Evolutionary conservation across 2,797 vertebrate species (phyloP).

Genomic region (Gymnoscopelus braueri): DNA sequence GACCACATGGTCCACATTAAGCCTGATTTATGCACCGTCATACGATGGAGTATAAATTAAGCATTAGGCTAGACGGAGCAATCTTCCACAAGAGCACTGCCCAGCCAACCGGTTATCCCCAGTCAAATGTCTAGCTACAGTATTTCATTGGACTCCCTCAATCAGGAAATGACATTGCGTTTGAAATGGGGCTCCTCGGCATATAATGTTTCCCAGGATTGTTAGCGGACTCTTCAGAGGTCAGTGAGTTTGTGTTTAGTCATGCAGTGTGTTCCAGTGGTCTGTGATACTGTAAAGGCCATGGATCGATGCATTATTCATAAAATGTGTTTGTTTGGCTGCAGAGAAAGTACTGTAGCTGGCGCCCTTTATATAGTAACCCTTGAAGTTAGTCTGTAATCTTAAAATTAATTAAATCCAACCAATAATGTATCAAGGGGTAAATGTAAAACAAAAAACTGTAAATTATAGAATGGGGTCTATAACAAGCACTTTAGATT

Average conservation of each 20-base stretch:
- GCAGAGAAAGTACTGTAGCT: slow-evolving; percentile 30
- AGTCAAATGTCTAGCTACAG: slow-evolving; percentile 44
- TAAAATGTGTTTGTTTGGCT: slow-evolving; percentile 58
- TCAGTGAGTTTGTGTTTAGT: slow-evolving; percentile 73
- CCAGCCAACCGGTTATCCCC: slow-evolving; percentile 27
- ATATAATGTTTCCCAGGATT: slow-evolving; percentile 61
- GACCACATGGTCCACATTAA: slow-evolving; percentile 66
- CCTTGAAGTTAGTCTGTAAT: no score
- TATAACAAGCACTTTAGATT: no score
- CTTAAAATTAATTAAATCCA: no score
- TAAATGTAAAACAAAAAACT: no score
- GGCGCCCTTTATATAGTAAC: slow-evolving; percentile 41
- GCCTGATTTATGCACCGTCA: no score
- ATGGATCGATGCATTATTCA: slow-evolving; percentile 71
- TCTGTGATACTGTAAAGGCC: slow-evolving; percentile 63
- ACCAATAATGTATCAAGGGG: no score
- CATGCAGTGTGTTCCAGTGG: slow-evolving; percentile 62
- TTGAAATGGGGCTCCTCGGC: slow-evolving; percentile 56
- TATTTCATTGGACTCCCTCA: slow-evolving; percentile 43
- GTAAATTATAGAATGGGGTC: no score
- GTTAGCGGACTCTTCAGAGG: slow-evolving; percentile 55
- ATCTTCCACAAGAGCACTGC: slow-evolving; percentile 29
- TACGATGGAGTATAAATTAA: no score
- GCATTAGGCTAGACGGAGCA: slow-evolving; percentile 46
- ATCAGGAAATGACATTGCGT: slow-evolving; percentile 66